Base-by-base conservation (phyloP, 2,888 invertebrate species). In the Globia sparganii region DNA sequence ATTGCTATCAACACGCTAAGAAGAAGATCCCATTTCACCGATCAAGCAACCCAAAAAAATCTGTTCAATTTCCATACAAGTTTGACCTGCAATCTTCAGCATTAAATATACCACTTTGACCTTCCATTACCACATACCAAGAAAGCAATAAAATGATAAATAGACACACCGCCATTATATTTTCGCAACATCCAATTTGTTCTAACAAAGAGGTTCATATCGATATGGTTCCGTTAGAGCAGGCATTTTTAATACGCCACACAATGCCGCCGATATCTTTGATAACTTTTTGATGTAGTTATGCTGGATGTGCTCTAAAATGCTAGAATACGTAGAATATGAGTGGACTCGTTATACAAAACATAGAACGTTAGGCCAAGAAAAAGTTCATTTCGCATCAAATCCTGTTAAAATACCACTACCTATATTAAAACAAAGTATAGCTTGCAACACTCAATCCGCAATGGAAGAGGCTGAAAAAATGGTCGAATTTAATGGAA, bases 191-290 rank as follows among this genome's bases (percentile, higher is more conserved):
- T 66, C 62, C 84, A 84, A 88, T 89, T 86, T 89, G 76, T 8
- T 72, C 72, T 81, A 88, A 90, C 88, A 89, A 90, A 84, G 90
- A 70, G 82, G 77, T 83, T 71, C 71, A 83, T 66, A 74, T 84
- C 67, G 81, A 81, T 80, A 74, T 53, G 46, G 75, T 81, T 75
- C 86, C 86, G 89, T 88, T 88, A 90, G 68, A 75, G 84, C 90
- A 89, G 80, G 89, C 84, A 89, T 89, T 89, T 89, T 88, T 86
- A 83, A 86, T 88, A 87, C 67, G 71, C 58, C 77, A 80, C 43
- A 86, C 91, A 86, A 89, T 86, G 83, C 81, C 77, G 78, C 74
- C 58, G 84, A 87, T 86, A 87, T 86, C 85, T 80, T 72, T 80
- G 53, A 75, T 86, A 72, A 58, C 68, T 70, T 66, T 25, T 46